phyloP scores from a whole-genome alignment of 2,797 vertebrate genomes.

The Alca torda region DNA sequence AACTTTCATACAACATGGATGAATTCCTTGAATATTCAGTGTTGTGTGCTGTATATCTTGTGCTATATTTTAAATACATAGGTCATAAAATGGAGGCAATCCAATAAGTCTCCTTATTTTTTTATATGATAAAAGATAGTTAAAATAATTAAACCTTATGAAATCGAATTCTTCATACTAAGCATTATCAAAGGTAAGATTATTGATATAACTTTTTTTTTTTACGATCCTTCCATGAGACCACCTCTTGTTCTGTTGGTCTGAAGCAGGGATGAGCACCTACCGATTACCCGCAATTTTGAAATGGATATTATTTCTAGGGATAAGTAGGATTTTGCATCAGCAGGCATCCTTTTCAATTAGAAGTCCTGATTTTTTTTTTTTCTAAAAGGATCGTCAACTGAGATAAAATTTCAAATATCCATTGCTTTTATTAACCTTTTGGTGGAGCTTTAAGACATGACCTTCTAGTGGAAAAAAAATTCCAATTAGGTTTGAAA shows the following conservation, averaged over 20 bases:
- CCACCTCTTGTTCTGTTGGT: background rate
- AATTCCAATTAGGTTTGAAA: background rate
- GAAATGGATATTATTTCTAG: background rate
- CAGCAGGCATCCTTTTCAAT: background rate
- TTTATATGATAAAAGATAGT: background rate
- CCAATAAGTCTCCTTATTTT: background rate
- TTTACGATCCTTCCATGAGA: background rate
- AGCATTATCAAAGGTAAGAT: background rate
- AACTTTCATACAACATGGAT: background rate
- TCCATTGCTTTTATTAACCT: background rate
- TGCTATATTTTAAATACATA: background rate
- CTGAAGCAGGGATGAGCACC: background rate
- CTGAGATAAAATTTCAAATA: background rate
- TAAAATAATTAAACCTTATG: background rate
- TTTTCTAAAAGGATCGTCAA: background rate
- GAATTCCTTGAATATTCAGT: background rate
- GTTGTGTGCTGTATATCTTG: background rate
- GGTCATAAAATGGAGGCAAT: background rate
- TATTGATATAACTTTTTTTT: background rate
- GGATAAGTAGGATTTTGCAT: background rate
- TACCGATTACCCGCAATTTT: background rate
- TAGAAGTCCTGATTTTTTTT: background rate
- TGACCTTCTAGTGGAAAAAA: background rate
- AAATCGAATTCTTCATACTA: background rate
- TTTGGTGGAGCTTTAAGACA: background rate